Conservation (phyloP, 2,888 invertebrate genomes). For the Epinotia ramella region DNA sequence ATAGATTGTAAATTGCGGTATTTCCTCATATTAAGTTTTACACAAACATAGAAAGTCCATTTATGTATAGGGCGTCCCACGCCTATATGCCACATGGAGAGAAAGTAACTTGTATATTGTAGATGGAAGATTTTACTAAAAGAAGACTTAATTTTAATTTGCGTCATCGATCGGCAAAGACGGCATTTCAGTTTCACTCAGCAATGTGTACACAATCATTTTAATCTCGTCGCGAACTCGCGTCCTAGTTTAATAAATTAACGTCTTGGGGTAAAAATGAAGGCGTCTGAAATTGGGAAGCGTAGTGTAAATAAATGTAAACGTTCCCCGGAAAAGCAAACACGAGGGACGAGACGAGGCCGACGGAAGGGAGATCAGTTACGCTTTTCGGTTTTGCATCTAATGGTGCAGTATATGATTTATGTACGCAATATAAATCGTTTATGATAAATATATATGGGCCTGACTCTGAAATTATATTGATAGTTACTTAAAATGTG, state of each 20-base stretch:
- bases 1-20: conserved; percentile 20
- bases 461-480: too few species aligned
- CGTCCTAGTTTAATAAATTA: conserved; percentile 51
- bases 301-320: conserved; percentile 61
- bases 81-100: too few species aligned
- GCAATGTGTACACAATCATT: conserved; percentile 33
- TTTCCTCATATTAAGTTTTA: conserved; percentile 3
- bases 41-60: not conserved
- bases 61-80: too few species aligned
- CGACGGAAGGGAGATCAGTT: not conserved
- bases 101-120: too few species aligned
- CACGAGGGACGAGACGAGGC: conserved; percentile 41
- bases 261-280: conserved; percentile 54
- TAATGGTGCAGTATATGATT: not conserved
- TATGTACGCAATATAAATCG: not conserved
- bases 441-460: not conserved
- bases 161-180: not conserved
- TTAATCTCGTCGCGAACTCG: conserved; percentile 49
- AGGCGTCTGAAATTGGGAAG: conserved; percentile 58
- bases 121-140: too few species aligned
- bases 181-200: conserved; percentile 17
- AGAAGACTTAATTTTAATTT: too few species aligned
- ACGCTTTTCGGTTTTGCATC: conserved; percentile 11
- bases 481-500: too few species aligned
- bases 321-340: conserved; percentile 58